Conservation (phyloP, 1,140 invertebrate genomes). For the Drosophila eugracilis region DNA sequence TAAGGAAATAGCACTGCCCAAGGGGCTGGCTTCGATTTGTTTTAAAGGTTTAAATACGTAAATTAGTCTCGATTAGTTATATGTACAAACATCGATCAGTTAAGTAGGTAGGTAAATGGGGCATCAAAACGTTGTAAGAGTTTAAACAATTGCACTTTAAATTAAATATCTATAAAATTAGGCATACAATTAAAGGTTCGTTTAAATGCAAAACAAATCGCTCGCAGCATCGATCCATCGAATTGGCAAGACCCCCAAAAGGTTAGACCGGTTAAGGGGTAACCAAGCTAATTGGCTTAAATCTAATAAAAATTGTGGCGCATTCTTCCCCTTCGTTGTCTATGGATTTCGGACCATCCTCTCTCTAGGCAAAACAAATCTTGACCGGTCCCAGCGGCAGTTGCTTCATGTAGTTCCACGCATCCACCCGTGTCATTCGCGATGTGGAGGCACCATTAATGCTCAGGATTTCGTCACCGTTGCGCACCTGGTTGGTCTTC, state of each 20-base stretch:
- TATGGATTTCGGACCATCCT: background rate
- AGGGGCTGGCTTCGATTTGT: constrained; percentile 10
- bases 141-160: constrained; percentile 73
- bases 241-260: constrained; percentile 50
- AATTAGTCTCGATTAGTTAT: constrained; percentile 74
- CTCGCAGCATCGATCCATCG: constrained; percentile 52
- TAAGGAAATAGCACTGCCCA: constrained; percentile 64
- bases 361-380: constrained; percentile 69
- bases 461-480: constrained; percentile 94
- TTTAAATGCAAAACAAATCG: constrained; percentile 58
- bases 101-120: constrained; percentile 32
- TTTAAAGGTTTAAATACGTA: constrained; percentile 63
- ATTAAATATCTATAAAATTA: constrained; percentile 64
- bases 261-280: constrained; percentile 35
- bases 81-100: constrained; percentile 65
- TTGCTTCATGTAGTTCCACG: constrained; percentile 96
- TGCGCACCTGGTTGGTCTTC: constrained; percentile 92
- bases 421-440: constrained; percentile 94
- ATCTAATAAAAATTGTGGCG: constrained; percentile 76
- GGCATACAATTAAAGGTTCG: constrained; percentile 50
- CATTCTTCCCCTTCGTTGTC: constrained; percentile 51
- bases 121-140: constrained; percentile 49
- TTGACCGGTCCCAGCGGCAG: constrained; percentile 92
- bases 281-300: constrained; percentile 57
- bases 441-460: constrained; percentile 93